phyloP scores from a whole-genome alignment of 1,140 invertebrate species.

The Zaprionus gabonicus region DNA sequence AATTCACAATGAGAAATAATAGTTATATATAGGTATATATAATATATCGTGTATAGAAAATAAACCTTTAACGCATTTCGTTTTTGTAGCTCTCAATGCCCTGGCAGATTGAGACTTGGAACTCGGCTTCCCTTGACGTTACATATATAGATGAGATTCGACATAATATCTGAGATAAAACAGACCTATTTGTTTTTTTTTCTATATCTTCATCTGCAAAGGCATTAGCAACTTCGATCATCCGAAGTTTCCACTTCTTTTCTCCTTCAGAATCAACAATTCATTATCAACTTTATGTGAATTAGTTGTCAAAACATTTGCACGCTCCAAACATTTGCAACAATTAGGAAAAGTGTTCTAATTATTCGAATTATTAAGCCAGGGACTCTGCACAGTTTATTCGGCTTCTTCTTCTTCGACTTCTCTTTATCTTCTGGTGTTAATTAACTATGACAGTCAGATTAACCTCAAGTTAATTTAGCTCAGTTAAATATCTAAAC shows the following conservation, averaged over 20 bases:
- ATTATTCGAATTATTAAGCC: constrained; percentile 10
- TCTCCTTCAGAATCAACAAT: neutral
- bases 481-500: constrained; percentile 26
- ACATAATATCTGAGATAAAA: neutral
- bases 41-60: constrained; percentile 6
- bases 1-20: constrained; percentile 33
- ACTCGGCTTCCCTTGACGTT: too few relatives aligned
- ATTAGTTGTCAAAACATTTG: constrained; percentile 46
- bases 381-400: neutral
- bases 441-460: constrained; percentile 54
- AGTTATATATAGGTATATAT: neutral
- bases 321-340: constrained; percentile 48
- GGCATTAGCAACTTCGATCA: constrained; percentile 1
- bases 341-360: constrained; percentile 25
- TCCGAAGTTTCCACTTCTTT: neutral
- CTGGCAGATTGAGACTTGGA: constrained; percentile 2
- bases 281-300: constrained; percentile 23
- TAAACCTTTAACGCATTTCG: constrained; percentile 3
- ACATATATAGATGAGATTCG: neutral
- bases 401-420: neutral
- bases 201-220: neutral
- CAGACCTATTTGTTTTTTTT: too few relatives aligned
- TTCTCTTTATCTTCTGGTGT: neutral
- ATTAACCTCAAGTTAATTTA: constrained; percentile 55
- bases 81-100: neutral